phyloP scores from a whole-genome alignment of 2,113 vertebrate genomes.

The Haliaeetus leucogaster region DNA sequence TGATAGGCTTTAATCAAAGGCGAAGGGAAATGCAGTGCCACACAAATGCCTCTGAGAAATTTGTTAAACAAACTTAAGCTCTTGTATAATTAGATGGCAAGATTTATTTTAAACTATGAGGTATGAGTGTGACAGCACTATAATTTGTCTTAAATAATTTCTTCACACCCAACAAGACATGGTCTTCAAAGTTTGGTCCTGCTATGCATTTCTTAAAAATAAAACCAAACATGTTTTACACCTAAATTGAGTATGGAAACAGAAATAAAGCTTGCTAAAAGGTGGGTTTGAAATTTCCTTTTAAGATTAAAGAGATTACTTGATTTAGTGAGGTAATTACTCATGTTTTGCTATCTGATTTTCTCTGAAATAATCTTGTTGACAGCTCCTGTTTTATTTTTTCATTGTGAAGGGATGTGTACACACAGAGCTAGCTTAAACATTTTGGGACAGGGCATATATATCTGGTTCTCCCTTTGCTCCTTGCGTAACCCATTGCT shows the following conservation, averaged over 20 bases:
- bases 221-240: constrained; percentile 36
- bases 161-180: constrained; percentile 54
- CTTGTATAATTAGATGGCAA: constrained; percentile 74
- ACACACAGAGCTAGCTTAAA: neutral
- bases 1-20: constrained; percentile 50
- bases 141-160: constrained; percentile 75
- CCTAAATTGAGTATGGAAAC: constrained; percentile 50
- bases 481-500: neutral
- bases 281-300: constrained; percentile 43
- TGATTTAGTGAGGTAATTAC: constrained; percentile 65
- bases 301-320: constrained; percentile 52
- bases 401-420: neutral
- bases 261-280: constrained; percentile 44
- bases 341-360: constrained; percentile 55
- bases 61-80: constrained; percentile 68
- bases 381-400: neutral
- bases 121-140: constrained; percentile 66
- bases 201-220: constrained; percentile 37
- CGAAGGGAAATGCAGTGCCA: neutral
- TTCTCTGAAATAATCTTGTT: constrained; percentile 43
- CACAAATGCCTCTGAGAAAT: constrained; percentile 51
- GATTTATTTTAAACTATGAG: constrained; percentile 71
- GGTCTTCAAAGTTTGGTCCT: constrained; percentile 50
- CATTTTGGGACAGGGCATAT: neutral
- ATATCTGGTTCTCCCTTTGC: neutral